phyloP scores from a whole-genome alignment of 2,797 vertebrate species.

The Alcedo atthis region DNA sequence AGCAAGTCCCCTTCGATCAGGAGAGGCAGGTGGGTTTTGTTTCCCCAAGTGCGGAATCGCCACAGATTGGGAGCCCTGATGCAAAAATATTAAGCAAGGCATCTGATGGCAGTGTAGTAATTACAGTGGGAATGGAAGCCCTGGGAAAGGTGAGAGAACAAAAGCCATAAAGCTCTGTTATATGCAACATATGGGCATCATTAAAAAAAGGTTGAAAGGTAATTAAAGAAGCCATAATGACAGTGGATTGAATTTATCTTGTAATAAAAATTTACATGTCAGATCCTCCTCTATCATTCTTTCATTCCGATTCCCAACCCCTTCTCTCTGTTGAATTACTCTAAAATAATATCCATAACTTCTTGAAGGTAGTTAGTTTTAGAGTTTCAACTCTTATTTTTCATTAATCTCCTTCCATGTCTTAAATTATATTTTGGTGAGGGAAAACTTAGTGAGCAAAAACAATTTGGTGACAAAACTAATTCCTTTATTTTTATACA shows the following conservation, averaged over 20 bases:
- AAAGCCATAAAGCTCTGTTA: conserved; percentile 36
- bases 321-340: background rate
- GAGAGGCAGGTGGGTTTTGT: background rate
- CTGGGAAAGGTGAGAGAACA: conserved; percentile 41
- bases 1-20: background rate
- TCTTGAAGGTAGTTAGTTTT: background rate
- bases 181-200: conserved; percentile 52
- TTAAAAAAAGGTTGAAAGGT: conserved; percentile 48
- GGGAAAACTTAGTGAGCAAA: background rate
- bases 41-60: background rate
- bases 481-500: background rate
- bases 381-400: background rate
- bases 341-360: background rate
- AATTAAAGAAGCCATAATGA: conserved; percentile 42
- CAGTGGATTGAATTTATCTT: conserved; percentile 55
- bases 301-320: background rate
- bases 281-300: background rate
- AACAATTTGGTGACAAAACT: background rate
- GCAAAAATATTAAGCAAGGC: background rate
- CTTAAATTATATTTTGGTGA: background rate
- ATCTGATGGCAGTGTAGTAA: background rate
- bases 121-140: conserved; percentile 38
- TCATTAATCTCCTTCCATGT: background rate
- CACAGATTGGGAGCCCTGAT: background rate
- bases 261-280: conserved; percentile 37